A percentile compares a stretch with the other conserved stretches of the same genome.
Conservation (phyloP, 1,140 invertebrate genomes). For the Drosophila pandora region DNA sequence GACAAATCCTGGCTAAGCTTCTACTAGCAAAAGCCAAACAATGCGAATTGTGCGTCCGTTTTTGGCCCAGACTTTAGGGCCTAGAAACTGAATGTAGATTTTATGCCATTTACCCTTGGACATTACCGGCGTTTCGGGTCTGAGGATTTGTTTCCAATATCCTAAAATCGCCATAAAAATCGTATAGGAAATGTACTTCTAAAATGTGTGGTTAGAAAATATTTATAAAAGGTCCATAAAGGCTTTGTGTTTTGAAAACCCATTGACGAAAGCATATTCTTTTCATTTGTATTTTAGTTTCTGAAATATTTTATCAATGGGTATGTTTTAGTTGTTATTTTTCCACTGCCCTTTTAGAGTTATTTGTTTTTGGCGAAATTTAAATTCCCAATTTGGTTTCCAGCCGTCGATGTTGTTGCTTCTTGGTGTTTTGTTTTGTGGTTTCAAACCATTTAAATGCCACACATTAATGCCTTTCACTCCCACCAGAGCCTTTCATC, state of each 20-base stretch:
- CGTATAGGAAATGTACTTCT: no score
- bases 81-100: conserved; percentile 14
- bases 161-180: neutral
- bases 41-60: conserved; percentile 67
- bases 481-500: neutral
- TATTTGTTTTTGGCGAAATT: conserved; percentile 47
- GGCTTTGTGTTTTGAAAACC: no score
- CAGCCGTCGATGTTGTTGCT: conserved; percentile 39
- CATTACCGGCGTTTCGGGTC: conserved; percentile 16
- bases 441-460: conserved; percentile 74
- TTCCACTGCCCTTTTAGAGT: neutral
- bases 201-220: neutral
- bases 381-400: conserved; percentile 62
- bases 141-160: neutral
- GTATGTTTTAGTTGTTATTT: conserved; percentile 2
- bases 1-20: conserved; percentile 64
- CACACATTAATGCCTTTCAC: conserved; percentile 69
- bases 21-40: conserved; percentile 72
- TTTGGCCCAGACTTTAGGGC: conserved; percentile 19
- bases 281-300: neutral
- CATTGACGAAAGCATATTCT: neutral
- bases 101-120: conserved; percentile 13
- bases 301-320: neutral
- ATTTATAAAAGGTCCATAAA: neutral
- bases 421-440: conserved; percentile 75